Evolutionary conservation across 2,888 invertebrate genomes (phyloP), one percentile per base, ranked within the genome.

Genomic region (Agrotis ipsilon): DNA sequence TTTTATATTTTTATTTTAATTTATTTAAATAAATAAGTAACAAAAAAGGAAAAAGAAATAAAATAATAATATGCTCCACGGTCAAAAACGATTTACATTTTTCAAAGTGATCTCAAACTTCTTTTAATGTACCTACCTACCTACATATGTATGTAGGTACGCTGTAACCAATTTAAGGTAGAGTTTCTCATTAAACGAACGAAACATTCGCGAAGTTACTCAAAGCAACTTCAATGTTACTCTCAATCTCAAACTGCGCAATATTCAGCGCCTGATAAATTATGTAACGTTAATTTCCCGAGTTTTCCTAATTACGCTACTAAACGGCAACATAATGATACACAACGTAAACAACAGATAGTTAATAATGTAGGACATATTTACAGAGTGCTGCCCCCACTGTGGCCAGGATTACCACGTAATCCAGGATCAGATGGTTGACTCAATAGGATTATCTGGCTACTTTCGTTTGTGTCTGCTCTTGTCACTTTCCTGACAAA

Each of bases 251-350:
- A 68, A 75, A 84, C 65, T 66, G 60, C 54, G 58, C 68, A 63
- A 75, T 68, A 71, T 73, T 77, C 75, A 68, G 51, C 58, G 64
- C 62, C 65, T 73, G 62, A 82, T 84, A 69, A 83, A 82, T 81
- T 76, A 83, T 82, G 72, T 62, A 82, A 72, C 59, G 46, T 75
- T 79, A 73, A 83, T 80, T 79, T 75, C 45, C 60, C 39, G 55
- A 81, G 69, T 68, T 72, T 76, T 64, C 57, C 45, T 74, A 78
- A 77, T 76, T 78, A 78, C 65, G 21, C 18, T 46, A 55, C 73
- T 67, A 72, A 80, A 71, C 46, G 66, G 68, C 65, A 72, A 62
- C 39, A 70, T 70, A 71, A 66, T 69, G 45, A 76, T 46, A 68
- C 21, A 55, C n/a, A 57, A 54, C 55, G 24, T 48, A 19, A 68